Evolutionary conservation across 1,140 invertebrate genomes (phyloP).

Genomic region (Mizuhopecten yessoensis): DNA sequence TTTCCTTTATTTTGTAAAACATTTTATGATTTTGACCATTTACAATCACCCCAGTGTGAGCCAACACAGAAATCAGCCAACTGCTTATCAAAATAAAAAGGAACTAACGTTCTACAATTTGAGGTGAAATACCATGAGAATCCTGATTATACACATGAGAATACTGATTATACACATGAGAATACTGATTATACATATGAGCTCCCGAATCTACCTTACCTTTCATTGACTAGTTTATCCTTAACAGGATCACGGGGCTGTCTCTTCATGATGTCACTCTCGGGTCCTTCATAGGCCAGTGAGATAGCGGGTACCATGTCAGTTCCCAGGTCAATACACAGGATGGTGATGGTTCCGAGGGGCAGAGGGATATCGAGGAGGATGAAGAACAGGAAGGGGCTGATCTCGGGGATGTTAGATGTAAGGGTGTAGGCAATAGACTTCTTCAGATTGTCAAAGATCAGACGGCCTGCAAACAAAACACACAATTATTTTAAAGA

Average conservation of each 20-base stretch:
- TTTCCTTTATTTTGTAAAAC: too few relatives aligned
- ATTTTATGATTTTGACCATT: too few relatives aligned
- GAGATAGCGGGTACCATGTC: slow-evolving; percentile 99
- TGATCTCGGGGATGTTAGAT: slow-evolving; percentile 99
- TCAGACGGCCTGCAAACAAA: slow-evolving; percentile 93
- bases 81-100: too few relatives aligned
- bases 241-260: slow-evolving; percentile 95
- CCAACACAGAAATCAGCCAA: too few relatives aligned
- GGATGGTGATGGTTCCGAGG: slow-evolving; percentile 98
- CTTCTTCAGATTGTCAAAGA: slow-evolving; percentile 99
- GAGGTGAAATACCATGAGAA: too few relatives aligned
- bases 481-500: too few relatives aligned
- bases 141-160: too few relatives aligned
- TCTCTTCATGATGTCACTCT: slow-evolving; percentile 99
- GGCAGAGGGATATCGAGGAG: slow-evolving; percentile 98
- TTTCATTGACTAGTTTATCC: slow-evolving; percentile 98
- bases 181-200: too few relatives aligned
- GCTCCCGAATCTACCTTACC: too few relatives aligned
- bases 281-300: slow-evolving; percentile 97
- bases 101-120: too few relatives aligned
- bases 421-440: slow-evolving; percentile 99
- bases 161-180: too few relatives aligned
- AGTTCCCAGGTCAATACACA: slow-evolving; percentile 99
- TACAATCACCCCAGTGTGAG: too few relatives aligned
- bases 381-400: slow-evolving; percentile 99